Evolutionary conservation across 2,113 vertebrate genomes (phyloP).

Genomic region (Sturnira hondurensis): DNA sequence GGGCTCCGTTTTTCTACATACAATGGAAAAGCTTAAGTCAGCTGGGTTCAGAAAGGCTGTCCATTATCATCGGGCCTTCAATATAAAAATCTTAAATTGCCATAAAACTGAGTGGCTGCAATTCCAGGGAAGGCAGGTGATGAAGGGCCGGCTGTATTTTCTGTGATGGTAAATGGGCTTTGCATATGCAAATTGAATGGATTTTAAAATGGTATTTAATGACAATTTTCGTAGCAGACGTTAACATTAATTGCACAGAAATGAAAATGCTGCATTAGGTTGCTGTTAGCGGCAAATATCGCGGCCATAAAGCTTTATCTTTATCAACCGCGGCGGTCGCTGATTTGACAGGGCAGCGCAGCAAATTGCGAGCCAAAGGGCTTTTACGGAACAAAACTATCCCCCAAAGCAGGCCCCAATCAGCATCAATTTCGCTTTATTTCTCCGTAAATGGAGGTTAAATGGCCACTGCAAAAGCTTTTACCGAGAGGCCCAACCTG

Average conservation of each 20-base stretch:
- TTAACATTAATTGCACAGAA: constrained; percentile 87
- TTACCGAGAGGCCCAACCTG: constrained; percentile 54
- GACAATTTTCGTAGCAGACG: constrained; percentile 86
- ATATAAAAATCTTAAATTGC: constrained; percentile 72
- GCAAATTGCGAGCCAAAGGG: constrained; percentile 83
- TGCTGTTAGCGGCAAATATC: constrained; percentile 81
- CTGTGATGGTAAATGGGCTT: constrained; percentile 83
- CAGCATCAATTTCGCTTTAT: constrained; percentile 86
- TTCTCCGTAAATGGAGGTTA: constrained; percentile 85
- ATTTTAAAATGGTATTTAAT: constrained; percentile 92
- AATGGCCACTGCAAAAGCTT: constrained; percentile 78
- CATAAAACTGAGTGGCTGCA: constrained; percentile 67
- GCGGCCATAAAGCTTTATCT: constrained; percentile 84
- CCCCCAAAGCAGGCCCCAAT: constrained; percentile 78
- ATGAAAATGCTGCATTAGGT: constrained; percentile 88
- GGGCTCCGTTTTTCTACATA: neutral
- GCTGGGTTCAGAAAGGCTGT: constrained; percentile 26
- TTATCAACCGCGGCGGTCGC: constrained; percentile 79
- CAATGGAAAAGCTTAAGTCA: neutral
- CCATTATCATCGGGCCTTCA: constrained; percentile 72
- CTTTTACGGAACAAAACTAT: constrained; percentile 81
- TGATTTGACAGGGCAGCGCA: constrained; percentile 75
- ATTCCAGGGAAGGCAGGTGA: constrained; percentile 73
- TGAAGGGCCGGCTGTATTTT: constrained; percentile 70
- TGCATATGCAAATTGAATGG: constrained; percentile 90